Base-by-base conservation (phyloP, 2,888 invertebrate genomes). In the Exocentrus adspersus region DNA sequence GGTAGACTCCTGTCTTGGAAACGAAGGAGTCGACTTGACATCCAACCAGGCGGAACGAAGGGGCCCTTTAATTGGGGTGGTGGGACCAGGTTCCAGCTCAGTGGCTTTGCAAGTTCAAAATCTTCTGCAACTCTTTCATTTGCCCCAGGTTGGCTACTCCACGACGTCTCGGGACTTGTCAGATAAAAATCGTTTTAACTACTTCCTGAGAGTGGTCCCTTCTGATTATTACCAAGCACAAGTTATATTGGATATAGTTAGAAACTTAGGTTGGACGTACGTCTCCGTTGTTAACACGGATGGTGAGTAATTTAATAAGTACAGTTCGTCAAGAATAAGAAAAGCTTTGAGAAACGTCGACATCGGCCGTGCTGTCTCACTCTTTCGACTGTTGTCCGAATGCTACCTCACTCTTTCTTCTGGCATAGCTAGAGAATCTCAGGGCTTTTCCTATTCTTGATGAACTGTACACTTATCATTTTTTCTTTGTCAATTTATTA, bases 181-280 rank as follows among this genome's bases (percentile, higher is more conserved):
- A 68, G 90, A 91, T 80, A 92, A 92, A 78, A 87, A 87, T 69
- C 84, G 90, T 68, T 93, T 89, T 83, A 88, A 89, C 74, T 92
- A 91, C 74, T 93, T 92, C 82, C 85, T 92, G 75, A 85, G 93
- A 32, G 92, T 92, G 20, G 92, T 92, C 42, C 92, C 92, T 9
- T 90, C 91, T 0, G 92, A 93, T 83, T 87, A 87, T 72, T 90
- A 90, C 82, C 92, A 92, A 82, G 92, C 92, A 12, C 87, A 89
- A 77, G 89, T 90, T 53, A 87, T 93, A 78, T 85, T 90, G 68
- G 90, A 91, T 76, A 83, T 91, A 64, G 87, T 91, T 46, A 84
- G 85, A 64, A 84, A 86, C 64, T 88, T 88, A 81, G 90, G 91
- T 80, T 93, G 92, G 92, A 92, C 90, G 6, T 93, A 92, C 80